These are phyloP conservation scores for Labeo catla DNA, from an alignment of 2,113 vertebrate species.

Conservation along the genomic window DNA sequence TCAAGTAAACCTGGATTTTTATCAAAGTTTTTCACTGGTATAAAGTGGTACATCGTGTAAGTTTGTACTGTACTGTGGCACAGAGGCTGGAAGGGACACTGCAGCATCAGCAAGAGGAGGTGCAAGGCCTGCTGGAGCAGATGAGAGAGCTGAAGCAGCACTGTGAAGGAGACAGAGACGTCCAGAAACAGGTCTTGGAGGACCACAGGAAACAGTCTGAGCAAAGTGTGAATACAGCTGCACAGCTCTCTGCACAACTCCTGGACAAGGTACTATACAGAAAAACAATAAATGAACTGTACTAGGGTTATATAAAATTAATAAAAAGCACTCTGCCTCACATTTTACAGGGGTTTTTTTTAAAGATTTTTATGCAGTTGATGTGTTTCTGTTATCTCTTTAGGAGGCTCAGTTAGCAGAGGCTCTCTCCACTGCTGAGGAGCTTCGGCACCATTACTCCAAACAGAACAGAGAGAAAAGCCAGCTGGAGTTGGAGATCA, in stretches of 20 bases:
- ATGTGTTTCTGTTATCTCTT: background rate
- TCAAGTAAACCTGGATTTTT: slow-evolving; percentile 70
- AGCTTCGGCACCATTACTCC: slow-evolving; percentile 80
- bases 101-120: slow-evolving; percentile 76
- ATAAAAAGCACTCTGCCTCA: background rate
- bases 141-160: slow-evolving; percentile 75
- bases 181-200: slow-evolving; percentile 75
- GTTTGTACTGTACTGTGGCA: background rate
- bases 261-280: slow-evolving; percentile 81
- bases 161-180: slow-evolving; percentile 75
- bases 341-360: background rate
- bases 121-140: slow-evolving; percentile 76
- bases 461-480: slow-evolving; percentile 81
- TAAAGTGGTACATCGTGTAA: background rate
- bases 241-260: slow-evolving; percentile 77
- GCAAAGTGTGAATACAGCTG: slow-evolving; percentile 75
- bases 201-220: slow-evolving; percentile 80
- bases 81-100: slow-evolving; percentile 83
- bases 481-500: slow-evolving; percentile 79
- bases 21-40: background rate
- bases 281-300: background rate
- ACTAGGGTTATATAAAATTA: background rate
- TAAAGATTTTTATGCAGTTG: background rate
- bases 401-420: slow-evolving; percentile 83
- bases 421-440: slow-evolving; percentile 78